Evolutionary conservation across 1,140 invertebrate genomes (phyloP), one percentile per base, ranked within the genome.

Genomic region (Macrobrachium rosenbergii): DNA sequence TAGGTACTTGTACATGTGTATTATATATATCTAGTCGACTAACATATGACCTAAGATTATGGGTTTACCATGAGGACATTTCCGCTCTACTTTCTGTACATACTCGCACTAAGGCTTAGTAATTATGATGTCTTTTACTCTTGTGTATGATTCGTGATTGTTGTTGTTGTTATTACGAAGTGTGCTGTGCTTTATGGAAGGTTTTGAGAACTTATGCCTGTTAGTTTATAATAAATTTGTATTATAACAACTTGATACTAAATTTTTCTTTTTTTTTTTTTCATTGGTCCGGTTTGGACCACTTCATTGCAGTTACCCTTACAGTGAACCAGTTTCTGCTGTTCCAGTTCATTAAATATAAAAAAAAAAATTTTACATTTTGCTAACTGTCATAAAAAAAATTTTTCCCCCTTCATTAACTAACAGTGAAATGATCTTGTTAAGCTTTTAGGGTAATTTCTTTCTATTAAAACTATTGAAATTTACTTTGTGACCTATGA

Each of bases 1-100:
- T 78, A 52, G 52, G 52, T 52, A 52, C 23, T 17, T 81, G 79
- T 81, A 81, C 45, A 81, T 81, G 79, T 81, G 79, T 81, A 81
- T 67, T 64, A 81, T 81, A 78, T 78, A 81, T 81, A 81, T 81
- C 79, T 81, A 81, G 79, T 81, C 79, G 60, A 81, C 79, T 81
- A 81, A 81, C 79, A 37, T 81, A 64, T 81, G 60, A 63, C 10
- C 17, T 37, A 81, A 64, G 79, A 81, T 45, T 11, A 81, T 81
- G 21, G 63, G 28, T 43, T 81, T 63, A 17, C 63, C 63, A 80
- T 28, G 23, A 45, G 63, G 37, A 45, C 12, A 80, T 14, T 45
- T 67, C 16, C 16, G 28, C 79, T 81, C 23, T 63, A 45, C 12
- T 45, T 23, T 28, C 5, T 43, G 2, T 43, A 45, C 16, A 81